A percentile compares a stretch with the other conserved stretches of the same genome.
These are phyloP conservation scores for Pelusios castaneus DNA, from an alignment of 2,113 vertebrate species.

Conservation along the genomic window DNA sequence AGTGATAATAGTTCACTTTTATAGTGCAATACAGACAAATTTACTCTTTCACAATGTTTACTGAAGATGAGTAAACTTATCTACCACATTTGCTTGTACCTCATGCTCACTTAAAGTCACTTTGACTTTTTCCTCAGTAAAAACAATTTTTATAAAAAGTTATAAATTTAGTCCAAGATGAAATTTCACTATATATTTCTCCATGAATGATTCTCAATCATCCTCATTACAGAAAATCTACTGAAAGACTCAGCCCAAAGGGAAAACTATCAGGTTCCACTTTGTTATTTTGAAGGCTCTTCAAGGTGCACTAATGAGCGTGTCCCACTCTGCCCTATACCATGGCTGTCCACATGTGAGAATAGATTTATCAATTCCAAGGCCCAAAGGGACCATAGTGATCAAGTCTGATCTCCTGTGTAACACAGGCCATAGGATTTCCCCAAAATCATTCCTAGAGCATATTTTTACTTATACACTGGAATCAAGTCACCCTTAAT, in stretches of 20 bases:
- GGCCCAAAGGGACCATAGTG: neutral
- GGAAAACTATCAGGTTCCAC: too few relatives aligned
- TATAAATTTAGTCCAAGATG: neutral
- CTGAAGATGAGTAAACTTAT: neutral
- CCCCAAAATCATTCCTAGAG: neutral
- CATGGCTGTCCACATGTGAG: neutral
- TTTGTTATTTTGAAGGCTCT: neutral
- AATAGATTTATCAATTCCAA: neutral
- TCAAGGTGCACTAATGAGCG: neutral
- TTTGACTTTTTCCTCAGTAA: neutral
- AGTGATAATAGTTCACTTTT: neutral
- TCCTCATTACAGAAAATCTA: neutral
- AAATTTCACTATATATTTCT: neutral
- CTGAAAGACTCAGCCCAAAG: neutral
- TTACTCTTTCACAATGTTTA: neutral
- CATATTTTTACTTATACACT: neutral
- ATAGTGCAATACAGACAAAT: neutral
- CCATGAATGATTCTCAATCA: neutral
- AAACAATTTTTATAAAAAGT: neutral
- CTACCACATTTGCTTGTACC: neutral
- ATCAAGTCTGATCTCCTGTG: neutral
- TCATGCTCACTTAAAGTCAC: neutral
- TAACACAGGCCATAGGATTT: neutral
- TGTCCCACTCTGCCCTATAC: neutral
- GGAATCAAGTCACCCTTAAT: too few relatives aligned